Percentiles rank a stretch among this genome's conserved stretches.
Evolutionary conservation across 2,888 invertebrate genomes (phyloP).

Genomic region (Apantesis nais): DNA sequence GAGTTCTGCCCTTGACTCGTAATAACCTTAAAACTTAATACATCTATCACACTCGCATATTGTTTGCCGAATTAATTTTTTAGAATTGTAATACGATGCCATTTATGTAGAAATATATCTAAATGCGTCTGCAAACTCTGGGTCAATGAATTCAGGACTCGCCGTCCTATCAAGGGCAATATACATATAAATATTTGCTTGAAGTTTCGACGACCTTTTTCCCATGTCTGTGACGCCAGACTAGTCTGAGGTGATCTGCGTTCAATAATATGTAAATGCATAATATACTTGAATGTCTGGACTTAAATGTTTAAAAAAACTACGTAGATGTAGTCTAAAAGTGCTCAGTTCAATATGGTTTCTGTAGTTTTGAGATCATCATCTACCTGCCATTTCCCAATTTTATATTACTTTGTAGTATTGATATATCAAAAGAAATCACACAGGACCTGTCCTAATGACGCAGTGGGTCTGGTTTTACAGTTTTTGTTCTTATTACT

Average conservation of each 20-base stretch:
- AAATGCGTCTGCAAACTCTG: conserved; percentile 46
- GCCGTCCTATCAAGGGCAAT: conserved; percentile 74
- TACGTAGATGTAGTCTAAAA: not conserved
- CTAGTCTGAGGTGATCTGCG: conserved; percentile 34
- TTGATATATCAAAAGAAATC: conserved; percentile 12
- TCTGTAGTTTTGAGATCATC: not conserved
- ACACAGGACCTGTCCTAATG: not conserved
- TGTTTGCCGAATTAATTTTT: conserved; percentile 7
- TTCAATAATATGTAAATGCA: conserved; percentile 21
- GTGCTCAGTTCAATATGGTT: not conserved
- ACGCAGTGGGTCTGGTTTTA: conserved; percentile 14
- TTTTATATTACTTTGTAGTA: not conserved
- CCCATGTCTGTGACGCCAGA: conserved; percentile 49
- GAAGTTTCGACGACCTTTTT: conserved; percentile 55
- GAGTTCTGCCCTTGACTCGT: conserved; percentile 35
- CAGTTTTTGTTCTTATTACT: conserved; percentile 8
- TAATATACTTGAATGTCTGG: conserved; percentile 2
- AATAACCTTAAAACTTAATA: conserved; percentile 35
- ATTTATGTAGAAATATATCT: conserved; percentile 25
- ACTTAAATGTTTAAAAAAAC: not conserved
- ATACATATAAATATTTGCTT: conserved; percentile 63
- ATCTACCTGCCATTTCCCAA: not conserved
- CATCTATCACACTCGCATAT: not conserved
- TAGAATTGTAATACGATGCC: conserved; percentile 15
- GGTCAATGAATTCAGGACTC: conserved; percentile 56